Evolutionary conservation across 2,888 invertebrate species (phyloP).

Genomic region (Lasioglossum malachurum): DNA sequence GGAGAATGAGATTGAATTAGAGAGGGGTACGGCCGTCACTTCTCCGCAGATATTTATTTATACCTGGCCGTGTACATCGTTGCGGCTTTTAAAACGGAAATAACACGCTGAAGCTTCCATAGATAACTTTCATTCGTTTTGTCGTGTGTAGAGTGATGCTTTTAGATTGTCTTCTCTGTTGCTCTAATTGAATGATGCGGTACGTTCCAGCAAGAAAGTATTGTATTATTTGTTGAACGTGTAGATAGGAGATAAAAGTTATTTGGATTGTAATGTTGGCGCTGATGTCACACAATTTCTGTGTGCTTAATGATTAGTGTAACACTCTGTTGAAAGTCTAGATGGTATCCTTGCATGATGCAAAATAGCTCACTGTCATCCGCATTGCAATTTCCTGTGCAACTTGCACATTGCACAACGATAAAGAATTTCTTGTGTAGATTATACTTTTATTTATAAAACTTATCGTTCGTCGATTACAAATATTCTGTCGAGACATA

Average conservation of each 20-base stretch:
- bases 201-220: neutral
- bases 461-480: neutral
- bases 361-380: neutral
- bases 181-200: neutral
- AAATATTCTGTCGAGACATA: neutral
- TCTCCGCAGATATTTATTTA: neutral
- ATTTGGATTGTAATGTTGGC: neutral
- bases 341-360: neutral
- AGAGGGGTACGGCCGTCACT: neutral
- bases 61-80: neutral
- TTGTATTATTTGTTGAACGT: neutral
- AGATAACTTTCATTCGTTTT: neutral
- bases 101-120: neutral
- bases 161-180: neutral
- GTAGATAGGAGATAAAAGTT: neutral
- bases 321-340: neutral
- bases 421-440: neutral
- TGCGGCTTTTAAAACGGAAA: neutral
- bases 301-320: neutral
- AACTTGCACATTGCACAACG: neutral
- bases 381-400: neutral
- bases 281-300: neutral
- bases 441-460: neutral
- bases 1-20: neutral
- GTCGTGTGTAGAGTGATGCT: neutral